These are phyloP conservation scores for Prietella phreatophila DNA, from an alignment of 2,113 vertebrate genomes.

Conservation along the genomic window DNA sequence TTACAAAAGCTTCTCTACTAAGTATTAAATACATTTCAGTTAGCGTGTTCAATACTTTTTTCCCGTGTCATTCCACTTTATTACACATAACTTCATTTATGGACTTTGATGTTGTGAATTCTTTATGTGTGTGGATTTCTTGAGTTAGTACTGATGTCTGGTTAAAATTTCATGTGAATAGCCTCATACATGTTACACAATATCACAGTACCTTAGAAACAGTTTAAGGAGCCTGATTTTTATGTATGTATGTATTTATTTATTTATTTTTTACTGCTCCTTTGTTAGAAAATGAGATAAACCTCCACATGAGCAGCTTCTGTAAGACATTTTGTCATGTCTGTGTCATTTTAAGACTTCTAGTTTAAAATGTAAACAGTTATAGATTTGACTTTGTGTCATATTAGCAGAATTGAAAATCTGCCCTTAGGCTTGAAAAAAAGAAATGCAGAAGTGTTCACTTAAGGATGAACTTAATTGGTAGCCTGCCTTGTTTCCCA, in stretches of 20 bases:
- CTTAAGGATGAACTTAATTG: background rate
- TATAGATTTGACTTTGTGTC: background rate
- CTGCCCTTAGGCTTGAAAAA: background rate
- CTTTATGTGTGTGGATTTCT: too few species aligned
- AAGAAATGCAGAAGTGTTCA: too few species aligned
- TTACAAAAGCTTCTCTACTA: too few species aligned
- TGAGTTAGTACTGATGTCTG: too few species aligned
- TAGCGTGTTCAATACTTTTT: too few species aligned
- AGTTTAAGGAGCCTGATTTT: background rate
- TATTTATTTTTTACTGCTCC: background rate
- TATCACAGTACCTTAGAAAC: background rate
- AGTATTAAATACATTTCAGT: too few species aligned
- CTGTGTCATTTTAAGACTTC: background rate
- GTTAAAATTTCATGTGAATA: too few species aligned
- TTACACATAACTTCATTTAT: too few species aligned
- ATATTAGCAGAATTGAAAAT: background rate
- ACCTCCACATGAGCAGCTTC: background rate
- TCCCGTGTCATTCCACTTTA: too few species aligned
- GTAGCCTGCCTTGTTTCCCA: background rate
- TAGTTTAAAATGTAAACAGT: background rate
- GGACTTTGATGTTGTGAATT: too few species aligned
- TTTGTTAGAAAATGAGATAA: background rate
- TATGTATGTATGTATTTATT: too few species aligned
- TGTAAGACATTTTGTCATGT: background rate
- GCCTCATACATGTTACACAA: background rate